Base-by-base conservation (phyloP, 37 sponge, comb jelly and placozoan species). In the Chondrilla cf. caribensis region DNA sequence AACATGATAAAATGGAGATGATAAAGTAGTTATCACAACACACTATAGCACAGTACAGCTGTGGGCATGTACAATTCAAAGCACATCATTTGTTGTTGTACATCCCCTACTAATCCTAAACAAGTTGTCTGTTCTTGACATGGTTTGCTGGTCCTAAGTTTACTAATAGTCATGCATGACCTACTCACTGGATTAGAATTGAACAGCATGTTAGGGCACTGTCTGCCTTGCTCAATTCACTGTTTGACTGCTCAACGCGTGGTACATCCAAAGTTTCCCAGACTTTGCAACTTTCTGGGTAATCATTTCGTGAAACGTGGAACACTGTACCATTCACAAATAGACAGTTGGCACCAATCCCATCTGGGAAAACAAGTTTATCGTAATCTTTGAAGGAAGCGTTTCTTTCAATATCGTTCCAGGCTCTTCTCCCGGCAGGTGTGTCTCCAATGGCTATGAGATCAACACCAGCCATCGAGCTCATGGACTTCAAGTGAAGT, bases 381-480 rank as follows among this genome's bases (percentile, higher is more conserved):
- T 40, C 29, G 43, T 94, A 94, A 47, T 47, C 11, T 44, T 78
- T 42, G 65, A 77, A 86, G 8, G 79, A 32, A 4, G 81, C 89
- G 15, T 58, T 39, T 8, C 15, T 22, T 18, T 79, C 65, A 3
- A 94, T 90, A 31, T 60, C 39, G 55, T 78, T 29, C 77, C 78
- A 44, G 0, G 87, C 80, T 21, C 26, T 37, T 11, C 38, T 35
- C 0, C 87, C 94, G 29, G 86, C 84, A 14, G 70, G 22, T 1
- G 88, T 85, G 77, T 33, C 76, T 18, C 90, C 92, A 26, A 94
- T 86, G n/a, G 86, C 91, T 19, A 94, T 80, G 25, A 58, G 3
- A 38, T 84, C 84, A 9, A 82, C 83, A 3, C 89, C 92, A 54
- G 86, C 94, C 94, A 94, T 94, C 58, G 94, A 88, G 71, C 84